These are phyloP conservation scores for Mandrillus leucophaeus DNA, from an alignment of 2,113 vertebrate genomes.

Conservation along the genomic window DNA sequence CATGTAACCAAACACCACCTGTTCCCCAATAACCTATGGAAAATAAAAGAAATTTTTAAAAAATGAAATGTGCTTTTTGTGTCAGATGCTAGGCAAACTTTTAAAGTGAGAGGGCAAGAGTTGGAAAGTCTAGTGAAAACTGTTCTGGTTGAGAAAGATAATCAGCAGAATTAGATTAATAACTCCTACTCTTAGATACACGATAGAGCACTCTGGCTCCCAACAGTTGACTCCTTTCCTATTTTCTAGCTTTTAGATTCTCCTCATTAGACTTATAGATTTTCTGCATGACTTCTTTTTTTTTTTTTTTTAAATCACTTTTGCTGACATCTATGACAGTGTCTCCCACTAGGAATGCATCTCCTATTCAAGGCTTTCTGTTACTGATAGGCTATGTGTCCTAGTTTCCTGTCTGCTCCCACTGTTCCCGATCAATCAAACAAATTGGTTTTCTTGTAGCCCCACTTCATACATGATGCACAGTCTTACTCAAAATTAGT, in stretches of 20 bases:
- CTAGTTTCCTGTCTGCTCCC: not conserved
- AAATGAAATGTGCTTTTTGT: not conserved
- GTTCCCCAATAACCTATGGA: too few species aligned
- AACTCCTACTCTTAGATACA: not conserved
- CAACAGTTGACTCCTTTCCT: not conserved
- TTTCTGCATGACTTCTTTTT: not conserved
- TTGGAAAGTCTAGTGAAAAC: not conserved
- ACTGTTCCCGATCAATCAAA: not conserved
- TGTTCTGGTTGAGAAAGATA: not conserved
- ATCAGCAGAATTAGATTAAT: not conserved
- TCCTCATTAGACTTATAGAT: not conserved
- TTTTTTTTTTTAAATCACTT: not conserved
- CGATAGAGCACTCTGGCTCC: not conserved
- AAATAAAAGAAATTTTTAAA: too few species aligned
- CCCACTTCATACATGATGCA: not conserved
- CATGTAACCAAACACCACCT: too few species aligned
- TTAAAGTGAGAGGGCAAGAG: not conserved
- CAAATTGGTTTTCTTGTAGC: not conserved
- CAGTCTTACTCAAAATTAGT: not conserved
- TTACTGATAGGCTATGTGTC: not conserved
- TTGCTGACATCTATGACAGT: not conserved
- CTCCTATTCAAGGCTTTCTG: not conserved
- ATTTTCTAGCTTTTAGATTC: not conserved
- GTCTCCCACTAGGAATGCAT: not conserved
- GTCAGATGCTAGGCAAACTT: not conserved